Evolutionary conservation across 1,140 invertebrate species (phyloP).

Genomic region (Trachymyrmex septentrionalis): DNA sequence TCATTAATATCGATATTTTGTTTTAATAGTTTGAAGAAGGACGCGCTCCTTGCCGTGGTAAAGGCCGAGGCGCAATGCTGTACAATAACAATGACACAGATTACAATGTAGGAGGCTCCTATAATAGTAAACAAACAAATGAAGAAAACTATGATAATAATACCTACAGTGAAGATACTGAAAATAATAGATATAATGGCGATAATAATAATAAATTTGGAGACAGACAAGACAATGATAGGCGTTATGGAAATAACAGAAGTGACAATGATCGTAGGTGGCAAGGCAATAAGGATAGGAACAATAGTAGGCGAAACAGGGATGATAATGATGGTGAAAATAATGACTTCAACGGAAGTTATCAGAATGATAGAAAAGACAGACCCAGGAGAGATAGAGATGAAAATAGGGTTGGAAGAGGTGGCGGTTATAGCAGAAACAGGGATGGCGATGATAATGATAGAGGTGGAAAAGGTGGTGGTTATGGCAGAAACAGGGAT

Average conservation of each 20-base stretch:
- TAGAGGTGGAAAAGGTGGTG: slow-evolving; percentile 43
- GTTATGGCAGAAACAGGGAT: slow-evolving; percentile 14
- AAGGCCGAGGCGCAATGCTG: slow-evolving; percentile 75
- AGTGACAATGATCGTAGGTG: slow-evolving; percentile 61
- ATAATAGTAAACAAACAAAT: not conserved
- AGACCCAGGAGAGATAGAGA: slow-evolving; percentile 55
- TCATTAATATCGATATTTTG: not conserved
- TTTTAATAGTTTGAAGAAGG: slow-evolving; percentile 68
- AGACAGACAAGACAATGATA: slow-evolving; percentile 55
- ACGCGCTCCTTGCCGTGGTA: slow-evolving; percentile 72
- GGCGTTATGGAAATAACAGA: slow-evolving; percentile 50
- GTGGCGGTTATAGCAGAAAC: slow-evolving; percentile 14
- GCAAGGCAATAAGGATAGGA: slow-evolving; percentile 60
- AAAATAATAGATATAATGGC: slow-evolving; percentile 37
- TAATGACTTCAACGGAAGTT: slow-evolving; percentile 57
- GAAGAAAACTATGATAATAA: slow-evolving; percentile 22
- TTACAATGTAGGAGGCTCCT: not conserved
- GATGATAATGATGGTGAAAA: slow-evolving; percentile 41
- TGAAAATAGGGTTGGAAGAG: slow-evolving; percentile 58
- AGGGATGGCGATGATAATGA: not conserved
- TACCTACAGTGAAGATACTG: not conserved
- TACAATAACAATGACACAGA: slow-evolving; percentile 56
- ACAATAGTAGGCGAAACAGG: slow-evolving; percentile 12
- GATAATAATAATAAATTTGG: slow-evolving; percentile 60
- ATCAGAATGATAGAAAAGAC: slow-evolving; percentile 43